These are phyloP conservation scores for Aporophyla nigra DNA, from an alignment of 2,888 invertebrate genomes.

Conservation along the genomic window DNA sequence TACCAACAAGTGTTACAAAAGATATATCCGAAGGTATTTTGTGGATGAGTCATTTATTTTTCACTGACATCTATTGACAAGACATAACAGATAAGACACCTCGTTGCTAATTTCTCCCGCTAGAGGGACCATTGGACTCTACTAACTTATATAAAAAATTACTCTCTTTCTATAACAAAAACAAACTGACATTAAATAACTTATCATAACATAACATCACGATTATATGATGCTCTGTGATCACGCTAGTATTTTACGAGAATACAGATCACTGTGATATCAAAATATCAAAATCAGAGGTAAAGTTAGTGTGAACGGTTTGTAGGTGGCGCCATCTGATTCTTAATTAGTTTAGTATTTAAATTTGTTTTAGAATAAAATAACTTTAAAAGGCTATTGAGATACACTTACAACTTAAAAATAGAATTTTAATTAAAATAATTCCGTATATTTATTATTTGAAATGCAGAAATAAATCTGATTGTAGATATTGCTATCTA, in stretches of 20 bases:
- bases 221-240: too few species aligned
- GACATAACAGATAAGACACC: neutral
- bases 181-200: too few species aligned
- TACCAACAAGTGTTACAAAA: too few species aligned
- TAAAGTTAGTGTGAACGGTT: too few species aligned
- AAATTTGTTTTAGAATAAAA: neutral
- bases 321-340: too few species aligned
- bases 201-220: neutral
- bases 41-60: neutral
- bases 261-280: too few species aligned
- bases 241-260: too few species aligned
- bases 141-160: too few species aligned
- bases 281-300: too few species aligned
- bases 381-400: neutral
- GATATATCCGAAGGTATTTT: slow-evolving; percentile 35
- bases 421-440: too few species aligned
- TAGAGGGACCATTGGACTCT: neutral
- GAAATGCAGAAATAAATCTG: neutral
- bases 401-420: neutral
- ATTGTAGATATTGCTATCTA: slow-evolving; percentile 12
- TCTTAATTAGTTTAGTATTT: neutral
- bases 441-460: too few species aligned
- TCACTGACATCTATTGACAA: slow-evolving; percentile 30
- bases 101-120: neutral
- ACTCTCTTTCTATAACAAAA: too few species aligned